Base-by-base conservation (phyloP, 2,113 vertebrate species). In the Mustela nigripes region DNA sequence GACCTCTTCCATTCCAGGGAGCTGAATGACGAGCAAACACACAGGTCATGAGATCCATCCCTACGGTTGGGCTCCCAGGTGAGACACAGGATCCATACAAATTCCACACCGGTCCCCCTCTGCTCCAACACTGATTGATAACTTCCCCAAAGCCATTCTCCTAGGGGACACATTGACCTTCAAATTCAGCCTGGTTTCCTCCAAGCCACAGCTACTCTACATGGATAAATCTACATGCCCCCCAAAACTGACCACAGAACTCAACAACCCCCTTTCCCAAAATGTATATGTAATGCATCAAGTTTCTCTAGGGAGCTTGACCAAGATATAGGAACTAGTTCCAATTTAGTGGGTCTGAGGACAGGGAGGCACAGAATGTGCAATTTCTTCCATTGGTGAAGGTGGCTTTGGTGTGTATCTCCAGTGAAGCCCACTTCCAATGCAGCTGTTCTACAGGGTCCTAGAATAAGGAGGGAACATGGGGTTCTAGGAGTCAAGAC, bases 371-470 rank as follows among this genome's bases (percentile, higher is more conserved):
- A 91, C 16, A 42, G n/a, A 63, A 80, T 0, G 2, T 60, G 15
- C 15, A 33, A 1, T 11, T n/a, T 79, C 65, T 81, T 62, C n/a
- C 7, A 1, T 9, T 14, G 0, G 45, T 69, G 33, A 56, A 42
- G 22, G 56, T 1, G 11, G 7, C 21, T 76, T 50, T 62, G 53
- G 63, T 19, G 6, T 0, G 2, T 31, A 1, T 4, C 1, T 3
- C 10, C 50, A 12, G 33, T 8, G 5, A 36, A n/a, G 1, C 15
- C 10, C 19, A 12, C 42, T 36, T 6, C n/a, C 16, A 91, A 22
- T 1, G 7, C 39, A 62, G 48, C 22, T 39, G 19, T 19, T 60
- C 58, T 53, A 10, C 33, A 16, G 24, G 36, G 14, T 33, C 10
- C n/a, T 48, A 31, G 39, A 50, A 56, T 26, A 26, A 33, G 28